Evolutionary conservation across 2,888 invertebrate genomes (phyloP), one percentile per base, ranked within the genome.

Genomic region (Ophion ventricosus): DNA sequence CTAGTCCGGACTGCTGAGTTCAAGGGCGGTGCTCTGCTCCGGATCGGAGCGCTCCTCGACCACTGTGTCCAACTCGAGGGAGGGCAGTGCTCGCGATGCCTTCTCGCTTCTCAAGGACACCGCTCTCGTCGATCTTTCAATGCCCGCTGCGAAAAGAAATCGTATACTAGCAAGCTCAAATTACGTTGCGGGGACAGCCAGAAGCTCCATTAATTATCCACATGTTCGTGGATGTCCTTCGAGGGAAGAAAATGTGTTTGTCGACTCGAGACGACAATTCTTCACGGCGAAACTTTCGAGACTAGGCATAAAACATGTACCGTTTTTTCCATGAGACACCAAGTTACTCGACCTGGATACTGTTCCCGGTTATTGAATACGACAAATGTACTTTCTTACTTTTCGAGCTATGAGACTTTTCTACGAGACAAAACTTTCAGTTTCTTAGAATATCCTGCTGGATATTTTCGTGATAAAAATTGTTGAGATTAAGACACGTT

Each of bases 11-110:
- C 92, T 93, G 76, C 93, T 92, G 61, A 93, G 88, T 83, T 93
- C 93, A 20, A 93, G 83, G 14, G 91, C 92, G 1, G 92, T 92
- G 83, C 92, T 96, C 91, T 96, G 96, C 91, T 97, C 97, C 5
- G 96, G 95, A 91, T 97, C 97, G 17, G 97, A 97, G 83, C 96
- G 95, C 90, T 97, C 97, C 91, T 97, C 97, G 29, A 97, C 95
- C 29, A 97, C 97, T 0, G 97, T 97, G 92, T 97, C 97, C 88
- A 97, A 94, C 91, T 97, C 97, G 72, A 97, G 93, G 0, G 96
- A 95, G 49, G 97, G 96, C 90, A 96, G 96, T n/a, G 96, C 95
- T 69, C 97, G 94, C 57, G 96, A 96, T 73, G 96, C 95, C 90
- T 96, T 94, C 91, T 96, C 96, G 88, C 95, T 95, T 88, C 95